phyloP scores from a whole-genome alignment of 2,113 vertebrate genomes.

The Passer montanus region DNA sequence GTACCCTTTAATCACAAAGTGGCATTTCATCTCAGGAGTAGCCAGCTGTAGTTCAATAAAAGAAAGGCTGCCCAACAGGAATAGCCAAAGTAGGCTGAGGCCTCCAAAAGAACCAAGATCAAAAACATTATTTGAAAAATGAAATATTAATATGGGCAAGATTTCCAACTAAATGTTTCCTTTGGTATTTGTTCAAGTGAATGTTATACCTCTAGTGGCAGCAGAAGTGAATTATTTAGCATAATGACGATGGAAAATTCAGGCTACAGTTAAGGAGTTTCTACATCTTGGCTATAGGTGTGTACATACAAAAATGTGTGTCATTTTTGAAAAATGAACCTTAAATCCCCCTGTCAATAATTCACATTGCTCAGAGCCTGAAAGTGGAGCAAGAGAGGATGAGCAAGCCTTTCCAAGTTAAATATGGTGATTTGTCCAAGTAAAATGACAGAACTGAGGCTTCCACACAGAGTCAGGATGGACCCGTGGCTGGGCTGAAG shows the following conservation, averaged over 20 bases:
- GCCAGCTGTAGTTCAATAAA: constrained; percentile 8
- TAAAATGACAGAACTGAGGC: neutral
- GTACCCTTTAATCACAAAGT: constrained; percentile 31
- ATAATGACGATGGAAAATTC: constrained; percentile 28
- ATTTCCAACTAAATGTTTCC: constrained; percentile 48
- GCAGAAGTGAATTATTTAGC: constrained; percentile 49
- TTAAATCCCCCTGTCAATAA: neutral
- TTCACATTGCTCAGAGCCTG: neutral
- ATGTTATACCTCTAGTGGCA: constrained; percentile 57
- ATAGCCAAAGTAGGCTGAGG: constrained; percentile 16
- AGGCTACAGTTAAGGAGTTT: neutral
- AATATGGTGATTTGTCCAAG: neutral
- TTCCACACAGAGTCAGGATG: neutral
- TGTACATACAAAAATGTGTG: neutral
- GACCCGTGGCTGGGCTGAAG: neutral
- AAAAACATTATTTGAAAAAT: constrained; percentile 56
- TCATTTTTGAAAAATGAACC: neutral
- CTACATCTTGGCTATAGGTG: neutral
- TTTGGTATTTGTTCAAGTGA: constrained; percentile 54
- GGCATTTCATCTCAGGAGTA: constrained; percentile 31
- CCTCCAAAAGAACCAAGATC: constrained; percentile 19
- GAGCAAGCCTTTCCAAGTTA: neutral
- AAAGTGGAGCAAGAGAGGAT: neutral
- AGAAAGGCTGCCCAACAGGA: constrained; percentile 31
- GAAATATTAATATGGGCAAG: constrained; percentile 50